Evolutionary conservation across 2,797 vertebrate genomes (phyloP).

Genomic region (Oryzias dopingdopingensis): DNA sequence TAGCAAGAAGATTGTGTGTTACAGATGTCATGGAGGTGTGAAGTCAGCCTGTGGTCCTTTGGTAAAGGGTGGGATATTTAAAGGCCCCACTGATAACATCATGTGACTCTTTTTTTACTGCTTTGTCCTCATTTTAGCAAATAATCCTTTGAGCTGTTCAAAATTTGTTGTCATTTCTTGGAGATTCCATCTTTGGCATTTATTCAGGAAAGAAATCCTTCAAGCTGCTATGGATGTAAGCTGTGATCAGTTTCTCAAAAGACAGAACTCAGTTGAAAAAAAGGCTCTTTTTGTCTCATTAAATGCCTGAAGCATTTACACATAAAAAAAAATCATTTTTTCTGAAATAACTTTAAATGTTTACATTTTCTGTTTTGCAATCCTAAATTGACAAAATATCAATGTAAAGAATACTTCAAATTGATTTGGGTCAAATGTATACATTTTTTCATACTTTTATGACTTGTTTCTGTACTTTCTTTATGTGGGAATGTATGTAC

Average conservation of each 20-base stretch:
- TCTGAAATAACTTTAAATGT: slow-evolving; percentile 14
- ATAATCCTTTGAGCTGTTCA: slow-evolving; percentile 47
- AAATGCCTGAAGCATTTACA: slow-evolving; percentile 45
- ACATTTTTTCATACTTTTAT: slow-evolving; percentile 17
- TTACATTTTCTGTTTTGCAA: slow-evolving; percentile 17
- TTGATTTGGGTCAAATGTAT: slow-evolving; percentile 14
- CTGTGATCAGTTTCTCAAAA: slow-evolving; percentile 43
- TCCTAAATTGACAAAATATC: slow-evolving; percentile 31
- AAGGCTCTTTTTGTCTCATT: slow-evolving; percentile 28
- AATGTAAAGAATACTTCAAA: slow-evolving; percentile 30
- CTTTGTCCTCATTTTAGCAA: slow-evolving; percentile 41
- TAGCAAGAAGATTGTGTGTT: slow-evolving; percentile 70
- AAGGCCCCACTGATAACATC: slow-evolving; percentile 64
- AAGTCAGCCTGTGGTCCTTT: slow-evolving; percentile 62
- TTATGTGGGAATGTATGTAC: too few relatives aligned
- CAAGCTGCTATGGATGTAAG: slow-evolving; percentile 53
- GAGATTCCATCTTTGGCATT: slow-evolving; percentile 40
- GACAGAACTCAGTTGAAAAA: slow-evolving; percentile 36
- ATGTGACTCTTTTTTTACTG: slow-evolving; percentile 41
- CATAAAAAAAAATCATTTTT: slow-evolving; percentile 30
- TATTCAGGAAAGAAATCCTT: slow-evolving; percentile 50
- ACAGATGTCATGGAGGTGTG: slow-evolving; percentile 71
- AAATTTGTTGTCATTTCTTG: slow-evolving; percentile 50
- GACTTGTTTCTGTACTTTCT: slow-evolving; percentile 30
- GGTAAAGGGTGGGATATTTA: slow-evolving; percentile 63